Evolutionary conservation across 2,888 invertebrate species (phyloP), one percentile per base, ranked within the genome.

Genomic region (Meandrusa payeni): DNA sequence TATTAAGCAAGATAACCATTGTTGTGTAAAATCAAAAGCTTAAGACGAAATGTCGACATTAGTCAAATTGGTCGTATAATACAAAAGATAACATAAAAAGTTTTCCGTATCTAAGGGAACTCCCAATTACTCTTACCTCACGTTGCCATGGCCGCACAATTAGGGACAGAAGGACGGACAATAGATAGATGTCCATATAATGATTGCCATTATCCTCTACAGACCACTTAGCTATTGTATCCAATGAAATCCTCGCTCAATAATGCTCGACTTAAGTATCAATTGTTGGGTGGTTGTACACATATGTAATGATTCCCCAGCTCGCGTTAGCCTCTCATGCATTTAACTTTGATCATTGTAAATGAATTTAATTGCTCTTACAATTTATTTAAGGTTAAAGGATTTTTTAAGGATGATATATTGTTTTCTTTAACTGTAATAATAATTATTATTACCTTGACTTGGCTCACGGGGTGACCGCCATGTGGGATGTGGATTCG

Each of bases 141-240:
- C 46, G 74, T 76, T 63, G 48, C 71, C 53, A 77, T 69, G 65
- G 59, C 45, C 51, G 54, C 61, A 54, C 64, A 71, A 73, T 70
- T 69, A 72, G 59, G 56, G 64, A 52, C 51, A 43, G 51, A 10
- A 20, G 22, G 38, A 59, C 64, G 70, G 69, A 76, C 74, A 75
- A 76, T 66, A 68, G 71, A 56, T 59, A 56, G 66, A 68, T 64
- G 65, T 57, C 63, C 62, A 56, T 57, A 50, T 63, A 69, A 66
- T 61, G 64, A 71, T 65, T 50, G 59, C 57, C 59, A 72, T 76
- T 78, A 78, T 70, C 61, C 58, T 57, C 54, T 54, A 50, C 47
- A 51, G 52, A 41, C 61, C 65, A 66, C 69, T 73, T 61, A 36
- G 54, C 59, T 47, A 65, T 70, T 67, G 62, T 64, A 59, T 57